Evolutionary conservation across 2,797 vertebrate genomes (phyloP).

Genomic region (Dendrocincla tyrannina): DNA sequence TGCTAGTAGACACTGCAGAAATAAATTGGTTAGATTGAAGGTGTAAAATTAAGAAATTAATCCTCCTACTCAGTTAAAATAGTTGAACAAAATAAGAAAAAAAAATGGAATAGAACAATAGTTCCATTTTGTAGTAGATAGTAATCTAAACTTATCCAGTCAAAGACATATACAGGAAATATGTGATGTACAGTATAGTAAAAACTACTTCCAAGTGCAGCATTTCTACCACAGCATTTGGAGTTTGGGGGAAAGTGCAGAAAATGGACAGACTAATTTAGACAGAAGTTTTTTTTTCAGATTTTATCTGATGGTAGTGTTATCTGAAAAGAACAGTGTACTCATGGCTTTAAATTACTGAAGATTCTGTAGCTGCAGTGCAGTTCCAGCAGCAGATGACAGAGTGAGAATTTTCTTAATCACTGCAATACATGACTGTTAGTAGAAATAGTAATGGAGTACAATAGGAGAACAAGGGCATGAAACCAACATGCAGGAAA

Average conservation of each 20-base stretch:
- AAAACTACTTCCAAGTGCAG: neutral
- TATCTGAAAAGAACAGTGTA: neutral
- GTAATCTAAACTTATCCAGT: neutral
- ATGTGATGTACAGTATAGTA: neutral
- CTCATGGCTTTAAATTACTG: neutral
- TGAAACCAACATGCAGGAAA: neutral
- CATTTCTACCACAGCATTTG: neutral
- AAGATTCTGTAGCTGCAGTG: neutral
- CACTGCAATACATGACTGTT: neutral
- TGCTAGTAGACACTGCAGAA: neutral
- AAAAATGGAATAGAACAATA: neutral
- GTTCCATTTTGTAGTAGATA: neutral
- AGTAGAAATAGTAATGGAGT: neutral
- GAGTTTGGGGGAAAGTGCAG: neutral
- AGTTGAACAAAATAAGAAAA: neutral
- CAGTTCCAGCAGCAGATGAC: neutral
- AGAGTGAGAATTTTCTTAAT: neutral
- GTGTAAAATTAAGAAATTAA: neutral
- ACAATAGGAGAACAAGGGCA: neutral
- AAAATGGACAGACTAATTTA: neutral
- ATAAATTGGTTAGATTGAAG: neutral
- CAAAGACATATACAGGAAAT: neutral
- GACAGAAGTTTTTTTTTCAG: neutral
- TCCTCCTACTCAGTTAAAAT: neutral
- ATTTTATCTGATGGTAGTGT: neutral